A percentile compares a stretch with the other conserved stretches of the same genome.
These are phyloP conservation scores for Nymphalis polychloros DNA, from an alignment of 2,888 invertebrate species.

Conservation along the genomic window DNA sequence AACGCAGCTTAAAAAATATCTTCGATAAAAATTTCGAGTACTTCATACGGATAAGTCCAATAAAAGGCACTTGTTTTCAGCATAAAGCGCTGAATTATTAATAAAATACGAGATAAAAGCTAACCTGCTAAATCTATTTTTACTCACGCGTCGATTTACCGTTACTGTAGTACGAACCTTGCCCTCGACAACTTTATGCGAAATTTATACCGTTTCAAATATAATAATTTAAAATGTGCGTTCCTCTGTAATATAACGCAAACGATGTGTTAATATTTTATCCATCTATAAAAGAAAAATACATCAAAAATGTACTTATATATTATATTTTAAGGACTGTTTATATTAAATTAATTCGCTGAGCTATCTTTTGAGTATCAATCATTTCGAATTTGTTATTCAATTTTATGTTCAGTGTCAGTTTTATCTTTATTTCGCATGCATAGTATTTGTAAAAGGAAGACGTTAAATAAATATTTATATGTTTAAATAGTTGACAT, in stretches of 20 bases:
- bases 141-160: conserved; percentile 20
- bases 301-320: conserved; percentile 5
- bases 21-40: conserved; percentile 43
- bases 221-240: conserved; percentile 32
- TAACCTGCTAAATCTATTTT: conserved; percentile 22
- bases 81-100: conserved; percentile 26
- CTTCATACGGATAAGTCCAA: conserved; percentile 47
- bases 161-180: conserved; percentile 25
- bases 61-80: conserved; percentile 60
- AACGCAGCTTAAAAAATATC: conserved; percentile 34
- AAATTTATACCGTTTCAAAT: conserved; percentile 25
- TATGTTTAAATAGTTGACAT: conserved; percentile 26
- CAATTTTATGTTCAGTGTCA: conserved; percentile 26
- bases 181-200: conserved; percentile 22
- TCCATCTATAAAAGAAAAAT: conserved; percentile 14
- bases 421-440: conserved; percentile 20
- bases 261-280: conserved; percentile 22
- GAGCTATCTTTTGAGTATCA: conserved; percentile 19
- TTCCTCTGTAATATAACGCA: conserved; percentile 26
- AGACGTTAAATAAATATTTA: conserved; percentile 25
- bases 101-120: conserved; percentile 29
- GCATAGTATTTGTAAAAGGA: conserved; percentile 24
- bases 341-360: conserved; percentile 15
- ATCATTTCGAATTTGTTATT: conserved; percentile 26
- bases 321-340: conserved; percentile 1